A percentile compares a stretch with the other conserved stretches of the same genome.
phyloP scores from a whole-genome alignment of 2,113 vertebrate genomes.

The Sinocyclocheilus anshuiensis region DNA sequence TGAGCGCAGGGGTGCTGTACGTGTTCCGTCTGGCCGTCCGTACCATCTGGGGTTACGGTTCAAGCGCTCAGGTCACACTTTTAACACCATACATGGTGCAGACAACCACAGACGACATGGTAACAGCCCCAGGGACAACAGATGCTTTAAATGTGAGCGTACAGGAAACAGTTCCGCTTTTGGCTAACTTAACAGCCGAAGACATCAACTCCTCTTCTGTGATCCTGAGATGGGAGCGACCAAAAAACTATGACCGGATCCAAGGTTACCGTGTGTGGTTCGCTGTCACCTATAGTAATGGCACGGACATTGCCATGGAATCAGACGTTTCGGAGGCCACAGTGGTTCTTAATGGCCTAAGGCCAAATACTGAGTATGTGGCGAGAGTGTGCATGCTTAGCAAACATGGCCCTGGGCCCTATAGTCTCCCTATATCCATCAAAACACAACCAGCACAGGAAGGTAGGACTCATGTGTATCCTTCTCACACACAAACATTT shows the following conservation, averaged over 20 bases:
- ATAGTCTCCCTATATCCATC: slow-evolving; percentile 94
- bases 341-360: slow-evolving; percentile 87
- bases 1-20: slow-evolving; percentile 89
- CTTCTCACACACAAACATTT: slow-evolving; percentile 33
- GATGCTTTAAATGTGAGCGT: neutral
- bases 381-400: slow-evolving; percentile 95
- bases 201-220: slow-evolving; percentile 81
- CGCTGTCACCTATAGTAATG: slow-evolving; percentile 75
- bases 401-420: slow-evolving; percentile 91
- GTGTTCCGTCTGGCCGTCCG: slow-evolving; percentile 89
- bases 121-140: neutral
- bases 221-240: slow-evolving; percentile 84
- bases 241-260: slow-evolving; percentile 88
- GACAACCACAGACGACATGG: slow-evolving; percentile 51
- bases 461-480: slow-evolving; percentile 86
- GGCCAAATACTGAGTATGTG: slow-evolving; percentile 93
- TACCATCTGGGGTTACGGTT: slow-evolving; percentile 94
- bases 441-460: slow-evolving; percentile 94
- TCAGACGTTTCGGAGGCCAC: slow-evolving; percentile 80
- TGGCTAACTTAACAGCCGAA: slow-evolving; percentile 84
- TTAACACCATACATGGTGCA: slow-evolving; percentile 85
- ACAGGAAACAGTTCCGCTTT: slow-evolving; percentile 71
- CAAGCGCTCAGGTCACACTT: slow-evolving; percentile 88
- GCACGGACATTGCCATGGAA: slow-evolving; percentile 40
- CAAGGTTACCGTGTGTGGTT: slow-evolving; percentile 88